A percentile compares a stretch with the other conserved stretches of the same genome.
These are phyloP conservation scores for Atta cephalotes DNA, from an alignment of 1,140 invertebrate species.

Conservation along the genomic window DNA sequence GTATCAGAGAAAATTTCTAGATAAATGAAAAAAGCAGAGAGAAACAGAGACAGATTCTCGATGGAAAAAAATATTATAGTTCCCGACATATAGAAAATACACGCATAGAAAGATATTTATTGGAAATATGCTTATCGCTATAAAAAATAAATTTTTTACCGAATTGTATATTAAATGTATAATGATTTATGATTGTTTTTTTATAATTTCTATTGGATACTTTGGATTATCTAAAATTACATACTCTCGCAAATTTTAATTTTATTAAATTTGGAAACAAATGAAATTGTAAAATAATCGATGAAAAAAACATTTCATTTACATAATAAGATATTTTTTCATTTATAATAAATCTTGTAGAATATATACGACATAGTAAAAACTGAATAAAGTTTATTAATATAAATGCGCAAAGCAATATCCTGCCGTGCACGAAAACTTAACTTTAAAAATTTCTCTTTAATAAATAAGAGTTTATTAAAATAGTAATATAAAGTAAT, in stretches of 20 bases:
- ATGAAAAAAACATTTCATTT: conserved; percentile 6
- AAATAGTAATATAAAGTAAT: not conserved
- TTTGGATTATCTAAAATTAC: not conserved
- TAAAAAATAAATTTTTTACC: not conserved
- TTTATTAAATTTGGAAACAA: not conserved
- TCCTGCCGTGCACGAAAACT: not conserved
- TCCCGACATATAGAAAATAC: conserved; percentile 8
- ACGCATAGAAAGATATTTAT: not conserved
- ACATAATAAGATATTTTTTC: conserved; percentile 15
- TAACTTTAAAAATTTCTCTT: not conserved
- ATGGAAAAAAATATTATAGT: conserved; percentile 35
- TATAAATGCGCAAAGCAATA: not conserved
- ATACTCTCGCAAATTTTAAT: not conserved
- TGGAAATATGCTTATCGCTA: not conserved
- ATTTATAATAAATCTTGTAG: conserved; percentile 8
- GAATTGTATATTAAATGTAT: not conserved
- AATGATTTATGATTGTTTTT: not conserved
- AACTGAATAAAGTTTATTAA: not conserved
- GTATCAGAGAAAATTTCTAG: conserved; percentile 66
- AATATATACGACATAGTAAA: not conserved
- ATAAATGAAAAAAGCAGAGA: conserved; percentile 63
- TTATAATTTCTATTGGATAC: not conserved
- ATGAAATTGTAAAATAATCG: not conserved
- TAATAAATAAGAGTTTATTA: not conserved
- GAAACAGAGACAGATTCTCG: conserved; percentile 44